These are phyloP conservation scores for Siphamia tubifer DNA, from an alignment of 2,113 vertebrate genomes.

Conservation along the genomic window DNA sequence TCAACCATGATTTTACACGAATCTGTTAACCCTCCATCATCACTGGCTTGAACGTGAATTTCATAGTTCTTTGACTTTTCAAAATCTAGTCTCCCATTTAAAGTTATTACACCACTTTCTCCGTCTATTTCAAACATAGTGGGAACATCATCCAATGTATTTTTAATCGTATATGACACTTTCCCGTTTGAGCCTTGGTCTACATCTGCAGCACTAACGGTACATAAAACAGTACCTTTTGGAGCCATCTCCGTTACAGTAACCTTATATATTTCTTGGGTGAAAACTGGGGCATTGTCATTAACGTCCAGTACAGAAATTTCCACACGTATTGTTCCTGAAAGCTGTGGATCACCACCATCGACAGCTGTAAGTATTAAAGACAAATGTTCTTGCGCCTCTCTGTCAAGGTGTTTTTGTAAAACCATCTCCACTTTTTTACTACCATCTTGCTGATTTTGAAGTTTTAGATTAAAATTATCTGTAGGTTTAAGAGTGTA, in stretches of 20 bases:
- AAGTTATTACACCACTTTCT: slow-evolving; percentile 25
- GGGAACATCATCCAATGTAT: no score
- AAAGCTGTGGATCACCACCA: slow-evolving; percentile 58
- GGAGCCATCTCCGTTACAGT: no score
- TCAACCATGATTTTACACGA: slow-evolving; percentile 57
- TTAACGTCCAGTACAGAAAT: slow-evolving; percentile 38
- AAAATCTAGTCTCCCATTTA: slow-evolving; percentile 43
- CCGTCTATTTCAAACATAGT: slow-evolving; percentile 32
- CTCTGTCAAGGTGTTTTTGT: slow-evolving; percentile 58
- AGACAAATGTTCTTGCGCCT: slow-evolving; percentile 25
- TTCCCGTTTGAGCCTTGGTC: slow-evolving; percentile 78
- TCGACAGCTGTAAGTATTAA: slow-evolving; percentile 66
- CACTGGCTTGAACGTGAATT: slow-evolving; percentile 53
- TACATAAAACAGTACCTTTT: no score
- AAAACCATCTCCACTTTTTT: slow-evolving; percentile 63
- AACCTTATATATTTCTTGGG: slow-evolving; percentile 41
- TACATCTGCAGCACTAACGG: slow-evolving; percentile 77
- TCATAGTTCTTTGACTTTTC: slow-evolving; percentile 52
- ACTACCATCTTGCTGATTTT: slow-evolving; percentile 22
- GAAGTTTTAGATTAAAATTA: slow-evolving; percentile 58
- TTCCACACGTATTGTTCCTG: slow-evolving; percentile 50
- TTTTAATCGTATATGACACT: slow-evolving; percentile 77
- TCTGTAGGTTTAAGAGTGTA: slow-evolving; percentile 63
- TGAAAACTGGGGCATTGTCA: slow-evolving; percentile 67
- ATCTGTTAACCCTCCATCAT: slow-evolving; percentile 52